Conservation (phyloP, 2,797 vertebrate species). For the Furcifer pardalis region DNA sequence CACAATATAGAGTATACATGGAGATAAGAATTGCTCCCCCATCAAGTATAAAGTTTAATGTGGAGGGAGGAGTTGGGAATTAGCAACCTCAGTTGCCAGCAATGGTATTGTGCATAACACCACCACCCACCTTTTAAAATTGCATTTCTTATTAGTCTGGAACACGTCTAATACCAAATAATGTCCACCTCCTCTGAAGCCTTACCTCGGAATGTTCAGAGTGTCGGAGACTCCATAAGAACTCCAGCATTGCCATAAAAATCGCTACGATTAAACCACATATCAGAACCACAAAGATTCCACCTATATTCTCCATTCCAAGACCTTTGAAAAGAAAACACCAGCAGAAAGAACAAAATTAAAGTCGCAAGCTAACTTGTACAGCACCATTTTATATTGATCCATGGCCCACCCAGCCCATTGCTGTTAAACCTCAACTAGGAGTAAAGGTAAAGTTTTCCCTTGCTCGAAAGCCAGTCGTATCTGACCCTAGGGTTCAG, state of each 20-base stretch:
- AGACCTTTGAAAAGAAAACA: slow-evolving; percentile 80
- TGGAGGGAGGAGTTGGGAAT: not conserved
- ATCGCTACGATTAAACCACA: slow-evolving; percentile 97
- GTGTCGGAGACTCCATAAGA: slow-evolving; percentile 95
- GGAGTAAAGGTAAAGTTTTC: no score
- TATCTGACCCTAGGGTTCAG: no score
- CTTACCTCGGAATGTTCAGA: slow-evolving; percentile 94
- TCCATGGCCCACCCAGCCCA: not conserved
- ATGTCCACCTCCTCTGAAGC: slow-evolving; percentile 28
- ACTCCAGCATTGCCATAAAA: slow-evolving; percentile 99
- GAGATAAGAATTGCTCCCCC: no score
- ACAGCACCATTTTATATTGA: not conserved
- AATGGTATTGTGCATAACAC: not conserved
- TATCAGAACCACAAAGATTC: slow-evolving; percentile 98
- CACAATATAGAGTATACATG: no score
- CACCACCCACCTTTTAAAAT: not conserved
- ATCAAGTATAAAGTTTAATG: not conserved
- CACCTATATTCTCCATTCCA: slow-evolving; percentile 99
- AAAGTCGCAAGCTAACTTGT: not conserved
- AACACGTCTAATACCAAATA: not conserved
- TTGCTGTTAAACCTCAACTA: not conserved
- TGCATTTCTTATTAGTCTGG: not conserved
- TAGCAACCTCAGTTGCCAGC: not conserved
- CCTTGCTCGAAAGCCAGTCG: no score
- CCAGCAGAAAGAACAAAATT: slow-evolving; percentile 37